A percentile compares a stretch with the other conserved stretches of the same genome.
Conservation (phyloP, 2,797 vertebrate genomes). For the Bucorvus abyssinicus region DNA sequence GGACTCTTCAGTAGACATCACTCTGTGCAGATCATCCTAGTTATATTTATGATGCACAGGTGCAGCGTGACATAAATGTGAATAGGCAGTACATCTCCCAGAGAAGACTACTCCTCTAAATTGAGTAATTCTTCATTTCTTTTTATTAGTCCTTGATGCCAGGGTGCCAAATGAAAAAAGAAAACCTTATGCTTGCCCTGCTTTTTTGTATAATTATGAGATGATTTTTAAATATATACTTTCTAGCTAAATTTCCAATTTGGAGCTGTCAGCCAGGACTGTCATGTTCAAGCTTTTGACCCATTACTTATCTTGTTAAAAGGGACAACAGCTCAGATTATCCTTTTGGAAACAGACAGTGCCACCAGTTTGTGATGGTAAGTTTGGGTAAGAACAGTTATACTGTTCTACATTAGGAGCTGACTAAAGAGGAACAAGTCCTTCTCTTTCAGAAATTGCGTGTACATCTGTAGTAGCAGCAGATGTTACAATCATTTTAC, state of each 20-base stretch:
- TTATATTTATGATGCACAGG: not conserved
- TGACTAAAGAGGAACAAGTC: not conserved
- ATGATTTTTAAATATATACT: not conserved
- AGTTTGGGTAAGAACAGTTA: not conserved
- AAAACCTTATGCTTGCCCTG: not conserved
- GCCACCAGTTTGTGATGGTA: not conserved
- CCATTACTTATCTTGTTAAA: not conserved
- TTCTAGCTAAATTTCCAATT: not conserved
- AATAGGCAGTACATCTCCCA: not conserved
- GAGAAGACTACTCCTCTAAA: not conserved
- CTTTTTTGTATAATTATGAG: not conserved
- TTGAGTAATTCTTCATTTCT: not conserved
- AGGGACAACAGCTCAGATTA: not conserved
- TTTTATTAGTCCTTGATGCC: not conserved
- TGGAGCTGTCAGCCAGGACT: not conserved
- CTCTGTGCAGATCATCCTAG: not conserved
- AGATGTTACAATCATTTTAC: slow-evolving; percentile 42
- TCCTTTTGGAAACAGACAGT: not conserved
- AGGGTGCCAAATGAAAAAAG: not conserved
- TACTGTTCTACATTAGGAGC: not conserved
- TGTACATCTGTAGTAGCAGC: not conserved
- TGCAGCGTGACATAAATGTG: not conserved
- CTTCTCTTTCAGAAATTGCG: not conserved
- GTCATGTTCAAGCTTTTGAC: not conserved
- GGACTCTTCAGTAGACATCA: not conserved